These are phyloP conservation scores for Anolis sagrei DNA, from an alignment of 2,113 vertebrate species.

Conservation along the genomic window DNA sequence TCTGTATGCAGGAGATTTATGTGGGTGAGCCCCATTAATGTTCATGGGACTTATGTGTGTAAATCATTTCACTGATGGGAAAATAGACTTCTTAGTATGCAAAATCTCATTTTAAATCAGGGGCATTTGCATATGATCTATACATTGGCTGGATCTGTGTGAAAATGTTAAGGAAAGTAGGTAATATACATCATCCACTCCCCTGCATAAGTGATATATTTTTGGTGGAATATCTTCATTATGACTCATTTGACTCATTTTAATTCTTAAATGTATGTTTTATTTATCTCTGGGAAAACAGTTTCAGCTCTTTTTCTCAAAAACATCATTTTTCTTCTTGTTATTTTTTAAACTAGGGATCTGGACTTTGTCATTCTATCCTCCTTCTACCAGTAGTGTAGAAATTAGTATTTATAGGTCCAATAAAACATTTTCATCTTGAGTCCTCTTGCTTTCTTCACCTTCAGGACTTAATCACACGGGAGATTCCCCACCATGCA, in stretches of 20 bases:
- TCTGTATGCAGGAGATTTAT: conserved; percentile 68
- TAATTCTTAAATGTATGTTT: neutral
- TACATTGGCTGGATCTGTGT: conserved; percentile 37
- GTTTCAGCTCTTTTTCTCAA: neutral
- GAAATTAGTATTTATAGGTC: neutral
- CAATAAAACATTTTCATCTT: neutral
- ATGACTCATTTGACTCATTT: neutral
- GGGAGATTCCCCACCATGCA: too few relatives aligned
- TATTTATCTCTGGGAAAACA: neutral
- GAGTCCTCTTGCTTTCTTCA: neutral
- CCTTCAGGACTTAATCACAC: neutral
- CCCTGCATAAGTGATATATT: conserved; percentile 21
- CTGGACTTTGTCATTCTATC: neutral
- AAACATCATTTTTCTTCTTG: too few relatives aligned
- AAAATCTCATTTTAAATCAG: conserved; percentile 73
- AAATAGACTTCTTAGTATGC: conserved; percentile 68
- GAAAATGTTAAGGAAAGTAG: conserved; percentile 55
- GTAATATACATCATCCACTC: conserved; percentile 55
- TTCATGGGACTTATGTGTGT: conserved; percentile 66
- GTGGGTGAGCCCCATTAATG: conserved; percentile 69
- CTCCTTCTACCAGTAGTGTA: too few relatives aligned
- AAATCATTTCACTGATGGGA: conserved; percentile 68
- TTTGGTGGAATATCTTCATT: neutral
- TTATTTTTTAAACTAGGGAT: neutral
- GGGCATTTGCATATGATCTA: conserved; percentile 70